phyloP scores from a whole-genome alignment of 2,888 invertebrate genomes.

The Phyllotreta cruciferae region DNA sequence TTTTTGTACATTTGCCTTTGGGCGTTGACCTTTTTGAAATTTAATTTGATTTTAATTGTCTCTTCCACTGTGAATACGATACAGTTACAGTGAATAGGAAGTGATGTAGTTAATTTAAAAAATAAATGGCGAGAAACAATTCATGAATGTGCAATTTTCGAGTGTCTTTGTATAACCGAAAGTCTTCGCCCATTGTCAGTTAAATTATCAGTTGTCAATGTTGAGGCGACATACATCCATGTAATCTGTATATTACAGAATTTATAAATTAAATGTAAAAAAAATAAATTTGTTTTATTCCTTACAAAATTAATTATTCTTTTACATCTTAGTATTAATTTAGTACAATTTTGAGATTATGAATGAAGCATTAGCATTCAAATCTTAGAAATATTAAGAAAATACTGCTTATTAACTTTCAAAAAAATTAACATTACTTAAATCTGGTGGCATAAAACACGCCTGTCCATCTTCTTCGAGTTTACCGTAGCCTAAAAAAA shows the following conservation, averaged over 20 bases:
- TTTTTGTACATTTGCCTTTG: slow-evolving; percentile 7
- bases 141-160: background rate
- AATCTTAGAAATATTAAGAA: background rate
- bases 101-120: background rate
- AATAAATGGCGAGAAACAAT: background rate
- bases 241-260: slow-evolving; percentile 58
- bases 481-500: slow-evolving; percentile 68
- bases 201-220: slow-evolving; percentile 41
- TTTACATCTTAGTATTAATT: too few species aligned
- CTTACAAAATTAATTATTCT: too few species aligned
- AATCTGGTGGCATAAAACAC: slow-evolving; percentile 72
- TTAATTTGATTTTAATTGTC: too few species aligned
- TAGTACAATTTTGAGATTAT: too few species aligned
- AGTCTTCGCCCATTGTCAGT: background rate
- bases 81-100: background rate
- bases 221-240: slow-evolving; percentile 48
- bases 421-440: slow-evolving; percentile 69
- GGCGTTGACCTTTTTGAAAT: background rate
- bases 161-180: slow-evolving; percentile 1
- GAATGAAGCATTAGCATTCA: too few species aligned
- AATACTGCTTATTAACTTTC: background rate
- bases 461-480: slow-evolving; percentile 65
- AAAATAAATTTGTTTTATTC: slow-evolving; percentile 5
- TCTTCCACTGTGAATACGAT: background rate
- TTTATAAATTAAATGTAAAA: slow-evolving; percentile 44